A percentile compares a stretch with the other conserved stretches of the same genome.
phyloP scores from a whole-genome alignment of 2,113 vertebrate species.

The Steatornis caripensis region DNA sequence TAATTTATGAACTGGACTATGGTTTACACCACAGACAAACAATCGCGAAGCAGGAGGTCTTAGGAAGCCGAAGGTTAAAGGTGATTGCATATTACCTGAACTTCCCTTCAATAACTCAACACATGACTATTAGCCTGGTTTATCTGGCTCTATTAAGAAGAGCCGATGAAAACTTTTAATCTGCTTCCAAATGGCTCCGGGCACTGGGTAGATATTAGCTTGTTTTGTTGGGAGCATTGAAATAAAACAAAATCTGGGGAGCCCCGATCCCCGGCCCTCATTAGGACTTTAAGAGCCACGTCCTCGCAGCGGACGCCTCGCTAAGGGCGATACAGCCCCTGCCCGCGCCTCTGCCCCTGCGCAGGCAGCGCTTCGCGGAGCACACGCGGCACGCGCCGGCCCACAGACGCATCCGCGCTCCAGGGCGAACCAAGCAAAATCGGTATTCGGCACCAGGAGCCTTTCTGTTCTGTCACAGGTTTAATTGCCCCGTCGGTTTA shows the following conservation, averaged over 20 bases:
- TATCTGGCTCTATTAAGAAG: slow-evolving; percentile 56
- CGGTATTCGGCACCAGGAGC: neutral
- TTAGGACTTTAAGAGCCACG: neutral
- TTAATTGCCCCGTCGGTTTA: neutral
- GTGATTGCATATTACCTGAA: slow-evolving; percentile 46
- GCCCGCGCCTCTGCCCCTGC: neutral
- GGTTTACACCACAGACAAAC: slow-evolving; percentile 51
- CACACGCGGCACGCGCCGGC: too few relatives aligned
- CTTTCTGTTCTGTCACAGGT: neutral
- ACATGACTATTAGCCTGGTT: slow-evolving; percentile 67
- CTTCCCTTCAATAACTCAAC: slow-evolving; percentile 69
- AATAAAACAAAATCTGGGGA: neutral
- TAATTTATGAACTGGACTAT: slow-evolving; percentile 67
- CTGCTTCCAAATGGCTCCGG: slow-evolving; percentile 32
- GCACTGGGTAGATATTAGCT: neutral
- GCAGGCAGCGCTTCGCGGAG: neutral
- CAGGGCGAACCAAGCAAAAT: accelerated
- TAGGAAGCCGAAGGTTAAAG: slow-evolving; percentile 63
- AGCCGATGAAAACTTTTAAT: slow-evolving; percentile 67
- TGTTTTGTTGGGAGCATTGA: neutral
- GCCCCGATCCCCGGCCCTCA: neutral
- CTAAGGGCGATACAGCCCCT: neutral
- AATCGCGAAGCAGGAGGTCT: slow-evolving; percentile 62
- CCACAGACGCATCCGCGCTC: accelerated
- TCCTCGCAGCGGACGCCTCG: neutral